Evolutionary conservation across 2,113 vertebrate genomes (phyloP), one percentile per base, ranked within the genome.

Genomic region (Triplophysa dalaica): DNA sequence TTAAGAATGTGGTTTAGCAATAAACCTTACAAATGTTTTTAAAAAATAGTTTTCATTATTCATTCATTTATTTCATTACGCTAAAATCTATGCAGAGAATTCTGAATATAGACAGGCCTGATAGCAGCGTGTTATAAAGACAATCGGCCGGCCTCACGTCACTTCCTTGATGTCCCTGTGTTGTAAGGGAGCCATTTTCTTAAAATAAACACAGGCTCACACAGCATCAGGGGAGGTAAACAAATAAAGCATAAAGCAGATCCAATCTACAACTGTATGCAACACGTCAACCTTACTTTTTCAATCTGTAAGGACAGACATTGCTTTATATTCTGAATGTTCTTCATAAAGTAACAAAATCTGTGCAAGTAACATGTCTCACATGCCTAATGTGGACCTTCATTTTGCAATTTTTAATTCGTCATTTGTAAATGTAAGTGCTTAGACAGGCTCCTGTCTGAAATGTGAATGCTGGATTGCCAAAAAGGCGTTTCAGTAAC

Each of bases 401-500:
- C 8, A 52, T 14, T 38, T n/a, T 45, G 26, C 45, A 14, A 58
- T 60, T 65, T 60, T 7, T 3, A 13, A 43, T 68, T 74, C 24
- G 26, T 3, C 12, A 43, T 68, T 74, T 19, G 26, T 52, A 61
- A 38, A 26, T 60, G 54, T 70, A 2, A 12, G 29, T 7, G 74
- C 70, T 70, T 78, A 68, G 50, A 73, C 45, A 26, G 21, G 69
- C 63, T 81, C 38, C 61, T 67, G 84, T 79, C 62, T 72, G 56
- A 78, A 86, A 87, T 83, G 56, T 82, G 84, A 88, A 87, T 41
- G 77, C 83, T 63, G 83, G 81, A 85, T 87, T 91, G 88, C 88
- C 89, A 91, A 92, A 87, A 87, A 90, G 90, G 90, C 90, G 82
- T 90, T 88, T 92, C 90, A 92, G 89, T 90, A 89, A 88, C 89